Conservation (phyloP, 2,797 vertebrate species). For the Hydrocynus forskahlii region DNA sequence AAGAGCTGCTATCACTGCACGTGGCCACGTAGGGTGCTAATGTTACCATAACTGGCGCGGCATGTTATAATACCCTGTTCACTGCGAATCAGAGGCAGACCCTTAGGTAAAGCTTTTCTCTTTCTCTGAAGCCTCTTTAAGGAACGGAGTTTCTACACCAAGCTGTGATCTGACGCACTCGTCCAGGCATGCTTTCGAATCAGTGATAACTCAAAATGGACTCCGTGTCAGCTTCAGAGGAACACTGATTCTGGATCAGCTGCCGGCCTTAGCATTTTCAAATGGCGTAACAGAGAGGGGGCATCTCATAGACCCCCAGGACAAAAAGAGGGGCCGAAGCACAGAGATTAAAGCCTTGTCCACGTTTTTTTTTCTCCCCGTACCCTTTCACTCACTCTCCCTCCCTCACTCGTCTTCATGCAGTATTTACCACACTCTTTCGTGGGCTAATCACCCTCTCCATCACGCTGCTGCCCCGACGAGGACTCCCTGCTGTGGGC, state of each 20-base stretch:
- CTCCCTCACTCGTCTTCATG: slow-evolving; percentile 31
- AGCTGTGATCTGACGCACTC: background rate
- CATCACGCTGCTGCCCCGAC: slow-evolving; percentile 38
- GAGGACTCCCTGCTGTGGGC: slow-evolving; percentile 13
- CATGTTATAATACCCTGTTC: background rate
- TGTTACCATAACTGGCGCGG: background rate
- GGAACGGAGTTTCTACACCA: background rate
- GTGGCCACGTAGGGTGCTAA: background rate
- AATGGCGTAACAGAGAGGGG: background rate
- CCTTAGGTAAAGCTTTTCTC: background rate
- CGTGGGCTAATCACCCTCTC: slow-evolving; percentile 47
- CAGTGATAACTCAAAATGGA: background rate
- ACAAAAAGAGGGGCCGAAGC: slow-evolving; percentile 7
- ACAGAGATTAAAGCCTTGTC: slow-evolving; percentile 16
- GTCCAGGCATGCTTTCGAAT: background rate
- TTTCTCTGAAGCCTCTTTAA: background rate
- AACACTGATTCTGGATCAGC: background rate
- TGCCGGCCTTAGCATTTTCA: background rate
- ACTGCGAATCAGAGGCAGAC: background rate
- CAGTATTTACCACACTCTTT: slow-evolving; percentile 45
- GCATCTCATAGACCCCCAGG: background rate
- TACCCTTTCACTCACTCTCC: background rate
- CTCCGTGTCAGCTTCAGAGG: background rate
- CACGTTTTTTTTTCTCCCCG: background rate
- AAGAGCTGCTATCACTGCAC: background rate